These are phyloP conservation scores for Oreocharis arfaki DNA, from an alignment of 2,113 vertebrate genomes.

Conservation along the genomic window DNA sequence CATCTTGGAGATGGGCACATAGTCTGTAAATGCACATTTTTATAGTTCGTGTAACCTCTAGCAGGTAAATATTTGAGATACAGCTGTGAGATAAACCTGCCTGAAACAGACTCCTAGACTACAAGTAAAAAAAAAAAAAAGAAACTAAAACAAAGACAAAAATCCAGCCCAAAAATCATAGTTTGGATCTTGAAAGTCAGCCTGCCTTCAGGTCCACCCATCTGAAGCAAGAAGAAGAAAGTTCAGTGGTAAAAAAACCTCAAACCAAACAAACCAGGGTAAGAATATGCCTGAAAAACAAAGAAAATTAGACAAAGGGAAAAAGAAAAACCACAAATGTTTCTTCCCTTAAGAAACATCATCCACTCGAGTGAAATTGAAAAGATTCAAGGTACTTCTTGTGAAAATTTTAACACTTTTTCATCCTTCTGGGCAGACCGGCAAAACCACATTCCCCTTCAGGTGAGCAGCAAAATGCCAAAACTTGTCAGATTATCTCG, in stretches of 20 bases:
- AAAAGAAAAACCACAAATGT: neutral
- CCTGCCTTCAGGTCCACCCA: neutral
- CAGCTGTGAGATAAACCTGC: neutral
- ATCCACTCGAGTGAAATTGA: neutral
- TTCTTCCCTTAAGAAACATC: neutral
- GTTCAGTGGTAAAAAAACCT: rapidly evolving
- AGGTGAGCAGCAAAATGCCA: neutral
- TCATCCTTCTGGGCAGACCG: neutral
- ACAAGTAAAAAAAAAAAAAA: neutral
- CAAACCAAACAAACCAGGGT: neutral
- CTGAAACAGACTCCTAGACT: neutral
- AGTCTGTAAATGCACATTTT: neutral
- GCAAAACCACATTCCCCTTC: neutral
- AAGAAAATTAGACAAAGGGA: neutral
- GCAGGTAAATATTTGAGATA: neutral
- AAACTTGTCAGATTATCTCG: neutral
- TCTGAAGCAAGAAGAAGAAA: neutral
- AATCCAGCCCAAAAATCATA: neutral
- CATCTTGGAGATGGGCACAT: neutral
- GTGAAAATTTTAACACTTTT: neutral
- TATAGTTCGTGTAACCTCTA: neutral
- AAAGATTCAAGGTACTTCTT: neutral
- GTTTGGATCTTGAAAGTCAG: neutral
- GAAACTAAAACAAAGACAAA: neutral
- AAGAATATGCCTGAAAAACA: neutral